Conservation (phyloP, 2,113 vertebrate species). For the Copsychus sechellarum region DNA sequence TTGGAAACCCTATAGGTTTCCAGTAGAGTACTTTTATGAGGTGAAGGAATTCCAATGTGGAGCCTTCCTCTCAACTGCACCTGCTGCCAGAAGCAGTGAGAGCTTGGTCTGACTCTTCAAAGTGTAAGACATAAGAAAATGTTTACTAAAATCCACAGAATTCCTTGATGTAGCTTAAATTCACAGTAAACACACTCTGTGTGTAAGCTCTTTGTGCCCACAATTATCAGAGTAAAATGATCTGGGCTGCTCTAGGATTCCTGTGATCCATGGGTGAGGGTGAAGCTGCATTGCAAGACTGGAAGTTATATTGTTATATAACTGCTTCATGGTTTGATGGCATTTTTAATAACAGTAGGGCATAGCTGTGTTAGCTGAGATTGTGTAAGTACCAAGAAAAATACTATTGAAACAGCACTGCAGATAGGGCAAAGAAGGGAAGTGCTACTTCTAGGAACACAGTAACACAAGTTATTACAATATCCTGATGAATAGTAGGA, state of each 20-base stretch:
- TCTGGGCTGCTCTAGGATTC: neutral
- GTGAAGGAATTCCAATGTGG: neutral
- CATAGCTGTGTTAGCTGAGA: neutral
- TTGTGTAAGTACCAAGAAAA: neutral
- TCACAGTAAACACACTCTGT: rapidly evolving
- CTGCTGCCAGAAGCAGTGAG: neutral
- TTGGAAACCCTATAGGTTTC: neutral
- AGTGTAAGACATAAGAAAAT: neutral
- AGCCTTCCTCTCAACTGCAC: neutral
- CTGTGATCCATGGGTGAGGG: neutral
- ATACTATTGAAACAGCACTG: neutral
- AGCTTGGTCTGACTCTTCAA: neutral
- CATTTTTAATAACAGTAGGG: neutral
- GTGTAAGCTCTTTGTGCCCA: neutral
- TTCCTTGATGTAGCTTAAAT: neutral
- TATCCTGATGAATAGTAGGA: neutral
- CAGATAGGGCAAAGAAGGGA: neutral
- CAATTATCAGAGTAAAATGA: neutral
- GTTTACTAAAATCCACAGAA: neutral
- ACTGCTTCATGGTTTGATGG: neutral
- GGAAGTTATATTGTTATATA: neutral
- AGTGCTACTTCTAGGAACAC: neutral
- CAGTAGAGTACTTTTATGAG: neutral
- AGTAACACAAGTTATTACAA: neutral
- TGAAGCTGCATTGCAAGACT: neutral